These are phyloP conservation scores for Artemia franciscana DNA, from an alignment of 1,140 invertebrate species.

Conservation along the genomic window DNA sequence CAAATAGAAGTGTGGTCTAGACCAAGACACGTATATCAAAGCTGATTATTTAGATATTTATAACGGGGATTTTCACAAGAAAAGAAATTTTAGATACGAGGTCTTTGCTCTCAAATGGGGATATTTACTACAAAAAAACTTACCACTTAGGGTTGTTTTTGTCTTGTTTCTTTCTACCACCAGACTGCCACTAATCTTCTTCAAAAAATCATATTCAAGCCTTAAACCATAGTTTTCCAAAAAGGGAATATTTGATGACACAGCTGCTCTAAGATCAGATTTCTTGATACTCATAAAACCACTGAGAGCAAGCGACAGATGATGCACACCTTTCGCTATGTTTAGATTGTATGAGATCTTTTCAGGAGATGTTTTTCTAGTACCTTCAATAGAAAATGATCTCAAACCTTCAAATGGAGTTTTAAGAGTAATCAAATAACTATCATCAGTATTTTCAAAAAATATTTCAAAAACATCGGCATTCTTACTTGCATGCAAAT, in stretches of 20 bases:
- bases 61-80: too few species aligned
- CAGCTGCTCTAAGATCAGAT: neutral
- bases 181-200: slow-evolving; percentile 6
- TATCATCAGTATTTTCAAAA: neutral
- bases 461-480: neutral
- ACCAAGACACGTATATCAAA: too few species aligned
- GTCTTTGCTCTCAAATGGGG: too few species aligned
- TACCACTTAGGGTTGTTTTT: slow-evolving; percentile 5
- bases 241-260: neutral
- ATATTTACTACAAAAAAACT: too few species aligned
- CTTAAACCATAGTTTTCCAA: slow-evolving; percentile 3
- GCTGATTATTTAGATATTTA: too few species aligned
- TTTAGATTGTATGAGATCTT: neutral
- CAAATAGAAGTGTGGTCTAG: too few species aligned
- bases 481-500: neutral
- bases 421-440: neutral
- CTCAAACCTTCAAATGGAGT: slow-evolving; percentile 1
- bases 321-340: neutral
- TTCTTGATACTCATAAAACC: neutral
- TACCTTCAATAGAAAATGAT: neutral
- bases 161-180: slow-evolving; percentile 9
- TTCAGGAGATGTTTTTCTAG: too few species aligned
- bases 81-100: too few species aligned
- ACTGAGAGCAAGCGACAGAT: neutral
- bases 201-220: slow-evolving; percentile 11